Percentiles rank a stretch among this genome's conserved stretches.
Evolutionary conservation across 2,888 invertebrate species (phyloP).

Genomic region (Amphiduros pacificus): DNA sequence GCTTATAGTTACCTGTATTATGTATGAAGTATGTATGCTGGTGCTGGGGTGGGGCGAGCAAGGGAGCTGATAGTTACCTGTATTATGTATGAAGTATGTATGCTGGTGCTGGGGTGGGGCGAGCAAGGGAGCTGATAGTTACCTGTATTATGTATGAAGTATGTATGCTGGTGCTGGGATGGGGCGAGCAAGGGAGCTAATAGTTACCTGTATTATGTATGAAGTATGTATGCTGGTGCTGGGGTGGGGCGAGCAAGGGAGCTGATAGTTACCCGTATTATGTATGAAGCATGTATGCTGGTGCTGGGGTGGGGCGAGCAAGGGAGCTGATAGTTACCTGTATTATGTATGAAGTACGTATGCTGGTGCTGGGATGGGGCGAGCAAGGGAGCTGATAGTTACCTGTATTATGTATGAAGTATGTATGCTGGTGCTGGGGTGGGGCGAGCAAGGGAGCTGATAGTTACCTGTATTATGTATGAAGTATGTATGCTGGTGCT

Average conservation of each 20-base stretch:
- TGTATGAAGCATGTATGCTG: not conserved
- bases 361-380: constrained; percentile 6
- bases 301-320: constrained; percentile 17
- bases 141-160: constrained; percentile 10
- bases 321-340: constrained; percentile 50
- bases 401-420: constrained; percentile 10
- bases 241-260: constrained; percentile 31
- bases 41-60: constrained; percentile 17
- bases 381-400: constrained; percentile 51
- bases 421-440: constrained; percentile 2
- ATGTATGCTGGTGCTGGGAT: constrained; percentile 2
- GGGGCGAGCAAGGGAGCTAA: constrained; percentile 37
- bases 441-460: constrained; percentile 37
- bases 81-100: constrained; percentile 1
- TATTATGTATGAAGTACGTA: constrained; percentile 1
- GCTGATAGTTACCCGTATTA: constrained; percentile 61
- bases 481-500: constrained; percentile 3
- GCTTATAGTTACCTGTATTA: constrained; percentile 47
- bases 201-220: constrained; percentile 41
- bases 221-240: constrained; percentile 3
- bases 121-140: constrained; percentile 51
- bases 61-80: constrained; percentile 50
- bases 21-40: constrained; percentile 1
- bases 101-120: constrained; percentile 6
- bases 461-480: constrained; percentile 41